A percentile compares a stretch with the other conserved stretches of the same genome.
These are phyloP conservation scores for Chymomyza procnemis DNA, from an alignment of 2,888 invertebrate species.

Conservation along the genomic window DNA sequence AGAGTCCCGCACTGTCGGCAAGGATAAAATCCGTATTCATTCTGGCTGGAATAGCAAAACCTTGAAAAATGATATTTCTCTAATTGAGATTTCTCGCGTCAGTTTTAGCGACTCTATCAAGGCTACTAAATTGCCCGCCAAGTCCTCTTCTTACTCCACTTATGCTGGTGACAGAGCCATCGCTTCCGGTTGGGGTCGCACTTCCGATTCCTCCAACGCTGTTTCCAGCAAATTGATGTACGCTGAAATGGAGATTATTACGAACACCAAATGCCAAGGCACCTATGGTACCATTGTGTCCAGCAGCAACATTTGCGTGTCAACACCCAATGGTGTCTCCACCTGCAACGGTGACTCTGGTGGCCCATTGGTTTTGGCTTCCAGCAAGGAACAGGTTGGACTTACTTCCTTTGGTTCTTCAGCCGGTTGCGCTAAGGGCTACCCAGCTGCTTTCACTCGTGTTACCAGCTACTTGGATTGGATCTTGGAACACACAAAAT, in stretches of 20 bases:
- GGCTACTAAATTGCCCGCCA: constrained; percentile 51
- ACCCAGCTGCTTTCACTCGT: constrained; percentile 66
- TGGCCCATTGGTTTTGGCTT: constrained; percentile 54
- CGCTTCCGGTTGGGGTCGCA: constrained; percentile 74
- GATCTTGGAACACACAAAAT: constrained; percentile 53
- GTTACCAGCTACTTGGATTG: constrained; percentile 61
- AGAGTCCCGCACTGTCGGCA: constrained; percentile 40
- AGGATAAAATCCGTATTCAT: constrained; percentile 46
- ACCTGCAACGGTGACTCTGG: constrained; percentile 69
- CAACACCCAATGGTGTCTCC: constrained; percentile 46
- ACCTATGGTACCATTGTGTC: constrained; percentile 46
- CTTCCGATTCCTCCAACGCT: constrained; percentile 46
- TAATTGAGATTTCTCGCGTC: constrained; percentile 53
- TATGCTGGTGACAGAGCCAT: constrained; percentile 50
- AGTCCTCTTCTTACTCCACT: constrained; percentile 42
- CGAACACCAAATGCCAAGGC: constrained; percentile 50
- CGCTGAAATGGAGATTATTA: constrained; percentile 51
- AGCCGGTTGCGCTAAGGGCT: constrained; percentile 57
- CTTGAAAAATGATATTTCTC: constrained; percentile 63
- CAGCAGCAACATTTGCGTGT: constrained; percentile 55
- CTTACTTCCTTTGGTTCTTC: constrained; percentile 65
- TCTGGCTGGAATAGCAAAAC: constrained; percentile 50
- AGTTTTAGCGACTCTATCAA: constrained; percentile 44
- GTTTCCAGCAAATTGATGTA: constrained; percentile 53
- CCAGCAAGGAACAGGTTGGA: constrained; percentile 54